A percentile compares a stretch with the other conserved stretches of the same genome.
Evolutionary conservation across 2,113 vertebrate species (phyloP).

Genomic region (Thomomys bottae): DNA sequence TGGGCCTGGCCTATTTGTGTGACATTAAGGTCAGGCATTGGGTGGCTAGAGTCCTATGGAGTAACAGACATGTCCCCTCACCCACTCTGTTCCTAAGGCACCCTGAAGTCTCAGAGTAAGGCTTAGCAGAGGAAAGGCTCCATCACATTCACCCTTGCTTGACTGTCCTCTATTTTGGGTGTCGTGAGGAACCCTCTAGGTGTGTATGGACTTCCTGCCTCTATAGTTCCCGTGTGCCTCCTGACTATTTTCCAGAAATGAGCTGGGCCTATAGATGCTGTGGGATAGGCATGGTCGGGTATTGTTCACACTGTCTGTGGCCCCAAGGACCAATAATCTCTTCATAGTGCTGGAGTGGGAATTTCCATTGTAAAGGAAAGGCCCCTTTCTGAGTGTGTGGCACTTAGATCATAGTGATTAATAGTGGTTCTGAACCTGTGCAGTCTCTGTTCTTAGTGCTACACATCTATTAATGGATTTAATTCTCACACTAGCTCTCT

Average conservation of each 20-base stretch:
- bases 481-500: neutral
- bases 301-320: neutral
- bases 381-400: neutral
- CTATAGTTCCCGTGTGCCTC: neutral
- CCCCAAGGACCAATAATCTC: neutral
- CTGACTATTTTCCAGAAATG: neutral
- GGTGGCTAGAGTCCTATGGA: neutral
- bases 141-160: no score
- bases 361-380: neutral
- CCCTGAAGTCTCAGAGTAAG: neutral
- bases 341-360: neutral
- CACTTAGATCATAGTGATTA: neutral
- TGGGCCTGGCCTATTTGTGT: neutral
- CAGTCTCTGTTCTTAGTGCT: neutral
- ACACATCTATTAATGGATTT: neutral
- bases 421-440: neutral
- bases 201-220: neutral
- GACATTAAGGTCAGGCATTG: slow-evolving; percentile 12
- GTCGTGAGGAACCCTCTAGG: neutral
- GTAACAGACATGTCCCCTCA: neutral
- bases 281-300: neutral
- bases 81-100: neutral
- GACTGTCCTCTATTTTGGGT: neutral
- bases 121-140: neutral
- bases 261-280: neutral